Evolutionary conservation across 2,113 vertebrate genomes (phyloP).

Genomic region (Ceyx melanurus): DNA sequence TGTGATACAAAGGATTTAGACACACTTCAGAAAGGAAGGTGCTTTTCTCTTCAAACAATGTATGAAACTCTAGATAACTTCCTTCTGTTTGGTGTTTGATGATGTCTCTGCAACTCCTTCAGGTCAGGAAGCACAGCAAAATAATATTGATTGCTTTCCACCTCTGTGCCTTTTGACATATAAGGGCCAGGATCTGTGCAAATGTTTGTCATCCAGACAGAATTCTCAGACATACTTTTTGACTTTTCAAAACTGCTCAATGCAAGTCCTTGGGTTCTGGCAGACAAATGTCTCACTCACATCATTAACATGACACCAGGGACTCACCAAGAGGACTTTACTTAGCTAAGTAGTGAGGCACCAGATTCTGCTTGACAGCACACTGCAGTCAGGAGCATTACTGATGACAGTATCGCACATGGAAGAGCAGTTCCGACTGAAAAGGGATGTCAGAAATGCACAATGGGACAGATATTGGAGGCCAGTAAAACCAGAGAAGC

Average conservation of each 20-base stretch:
- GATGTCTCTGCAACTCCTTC: neutral
- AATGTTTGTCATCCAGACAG: neutral
- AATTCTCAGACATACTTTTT: too few relatives aligned
- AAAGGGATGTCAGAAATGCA: neutral
- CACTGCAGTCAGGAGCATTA: neutral
- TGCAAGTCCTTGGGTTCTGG: too few relatives aligned
- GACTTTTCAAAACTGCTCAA: too few relatives aligned
- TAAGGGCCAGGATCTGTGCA: neutral
- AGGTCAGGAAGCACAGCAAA: neutral
- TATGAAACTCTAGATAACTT: conserved; percentile 2
- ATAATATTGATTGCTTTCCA: neutral
- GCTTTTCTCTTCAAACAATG: neutral
- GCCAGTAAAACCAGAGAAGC: neutral
- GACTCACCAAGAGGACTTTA: neutral
- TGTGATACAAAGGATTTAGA: neutral
- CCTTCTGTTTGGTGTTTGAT: neutral
- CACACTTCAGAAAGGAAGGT: neutral
- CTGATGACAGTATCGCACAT: neutral
- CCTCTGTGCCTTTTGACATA: neutral
- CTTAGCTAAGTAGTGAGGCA: neutral
- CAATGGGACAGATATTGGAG: neutral
- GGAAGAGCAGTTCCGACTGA: neutral
- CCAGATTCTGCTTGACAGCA: neutral
- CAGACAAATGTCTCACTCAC: too few relatives aligned
- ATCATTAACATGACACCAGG: neutral